phyloP scores from a whole-genome alignment of 1,140 invertebrate genomes.

The Heliothis subflexa region DNA sequence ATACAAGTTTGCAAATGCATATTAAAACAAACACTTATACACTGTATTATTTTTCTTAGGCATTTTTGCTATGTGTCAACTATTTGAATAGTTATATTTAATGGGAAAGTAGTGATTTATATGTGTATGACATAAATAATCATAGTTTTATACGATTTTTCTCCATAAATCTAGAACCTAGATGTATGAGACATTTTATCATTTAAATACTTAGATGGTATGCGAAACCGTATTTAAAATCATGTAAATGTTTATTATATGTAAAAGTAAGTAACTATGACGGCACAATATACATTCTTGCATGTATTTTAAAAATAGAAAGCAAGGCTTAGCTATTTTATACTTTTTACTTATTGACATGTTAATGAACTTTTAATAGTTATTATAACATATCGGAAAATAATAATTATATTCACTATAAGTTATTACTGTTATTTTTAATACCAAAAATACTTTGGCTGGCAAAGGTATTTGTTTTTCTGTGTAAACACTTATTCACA shows the following conservation, averaged over 20 bases:
- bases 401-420: constrained; percentile 3
- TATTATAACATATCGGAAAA: constrained; percentile 1
- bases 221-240: neutral
- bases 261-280: constrained; percentile 22
- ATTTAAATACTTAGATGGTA: constrained; percentile 9
- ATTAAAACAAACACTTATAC: neutral
- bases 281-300: constrained; percentile 26
- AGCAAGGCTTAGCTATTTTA: constrained; percentile 42
- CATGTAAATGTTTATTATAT: too few species aligned
- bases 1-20: neutral
- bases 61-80: neutral
- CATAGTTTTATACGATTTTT: constrained; percentile 3
- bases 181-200: constrained; percentile 11
- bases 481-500: too few species aligned
- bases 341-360: constrained; percentile 20
- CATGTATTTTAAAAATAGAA: neutral
- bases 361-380: constrained; percentile 7
- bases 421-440: constrained; percentile 4
- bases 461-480: too few species aligned
- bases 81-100: neutral
- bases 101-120: constrained; percentile 44
- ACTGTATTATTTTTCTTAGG: constrained; percentile 20
- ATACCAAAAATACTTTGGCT: neutral
- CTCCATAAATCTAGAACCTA: constrained; percentile 1
- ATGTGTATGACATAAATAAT: constrained; percentile 23